These are phyloP conservation scores for Pogonus chalceus DNA, from an alignment of 1,140 invertebrate species.

Conservation along the genomic window DNA sequence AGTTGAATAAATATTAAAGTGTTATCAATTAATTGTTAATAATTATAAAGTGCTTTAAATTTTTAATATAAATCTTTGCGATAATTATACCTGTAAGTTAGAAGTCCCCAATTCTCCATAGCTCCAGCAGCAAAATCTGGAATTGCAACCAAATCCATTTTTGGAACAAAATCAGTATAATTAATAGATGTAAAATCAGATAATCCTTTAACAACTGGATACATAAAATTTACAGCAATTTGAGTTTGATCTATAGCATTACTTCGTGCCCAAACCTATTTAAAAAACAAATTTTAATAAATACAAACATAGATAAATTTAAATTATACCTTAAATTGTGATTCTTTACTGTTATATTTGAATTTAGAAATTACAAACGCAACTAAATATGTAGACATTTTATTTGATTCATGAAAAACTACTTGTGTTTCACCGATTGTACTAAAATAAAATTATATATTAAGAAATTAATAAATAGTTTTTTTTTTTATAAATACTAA, in stretches of 20 bases:
- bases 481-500: too few species aligned
- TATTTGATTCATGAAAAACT: slow-evolving; percentile 12
- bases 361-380: slow-evolving; percentile 66
- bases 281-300: too few species aligned
- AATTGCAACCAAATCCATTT: slow-evolving; percentile 55
- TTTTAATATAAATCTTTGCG: too few species aligned
- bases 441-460: too few species aligned
- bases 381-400: slow-evolving; percentile 68
- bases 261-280: slow-evolving; percentile 39
- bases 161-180: slow-evolving; percentile 12
- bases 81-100: slow-evolving; percentile 44
- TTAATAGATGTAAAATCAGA: slow-evolving; percentile 18
- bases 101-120: slow-evolving; percentile 75
- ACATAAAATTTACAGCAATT: slow-evolving; percentile 30
- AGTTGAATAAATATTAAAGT: too few species aligned
- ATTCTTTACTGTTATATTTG: slow-evolving; percentile 14
- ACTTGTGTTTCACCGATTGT: too few species aligned
- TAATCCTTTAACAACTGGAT: slow-evolving; percentile 27
- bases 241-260: slow-evolving; percentile 41
- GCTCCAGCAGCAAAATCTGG: slow-evolving; percentile 72
- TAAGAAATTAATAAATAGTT: too few species aligned
- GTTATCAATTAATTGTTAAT: too few species aligned
- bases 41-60: too few species aligned
- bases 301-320: too few species aligned
- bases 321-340: not conserved